A percentile compares a stretch with the other conserved stretches of the same genome.
Conservation (phyloP, 2,113 vertebrate genomes). For the Fukomys damarensis region DNA sequence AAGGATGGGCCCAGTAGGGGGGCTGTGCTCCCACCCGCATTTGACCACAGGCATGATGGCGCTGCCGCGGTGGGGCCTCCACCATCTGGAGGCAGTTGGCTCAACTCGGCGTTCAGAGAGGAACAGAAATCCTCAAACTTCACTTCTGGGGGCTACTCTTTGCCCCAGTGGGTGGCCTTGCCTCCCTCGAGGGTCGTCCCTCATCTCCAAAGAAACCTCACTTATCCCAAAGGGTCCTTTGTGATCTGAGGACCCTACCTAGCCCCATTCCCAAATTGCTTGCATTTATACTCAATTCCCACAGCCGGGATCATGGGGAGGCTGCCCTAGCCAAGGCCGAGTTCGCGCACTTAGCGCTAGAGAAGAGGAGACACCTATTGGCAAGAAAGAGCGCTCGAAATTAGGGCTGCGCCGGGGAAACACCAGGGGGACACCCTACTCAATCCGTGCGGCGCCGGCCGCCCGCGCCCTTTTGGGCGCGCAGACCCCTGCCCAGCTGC, state of each 20-base stretch:
- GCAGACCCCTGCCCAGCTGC: background rate
- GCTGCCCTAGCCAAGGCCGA: constrained; percentile 52
- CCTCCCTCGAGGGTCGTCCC: background rate
- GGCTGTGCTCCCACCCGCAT: background rate
- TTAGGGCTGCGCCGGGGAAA: constrained; percentile 80
- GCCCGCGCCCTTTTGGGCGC: background rate
- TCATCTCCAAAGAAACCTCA: background rate
- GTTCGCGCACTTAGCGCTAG: constrained; percentile 55
- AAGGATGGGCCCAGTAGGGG: background rate
- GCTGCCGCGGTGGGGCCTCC: background rate
- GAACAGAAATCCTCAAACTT: background rate
- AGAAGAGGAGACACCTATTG: constrained; percentile 87
- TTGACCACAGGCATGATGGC: background rate
- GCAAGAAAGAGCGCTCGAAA: constrained; percentile 76
- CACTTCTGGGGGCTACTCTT: background rate
- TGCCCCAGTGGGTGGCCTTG: background rate
- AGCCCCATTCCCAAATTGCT: background rate
- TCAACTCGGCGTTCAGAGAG: too few relatives aligned
- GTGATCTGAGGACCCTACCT: background rate
- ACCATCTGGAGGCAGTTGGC: background rate
- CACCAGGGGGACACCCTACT: constrained; percentile 82
- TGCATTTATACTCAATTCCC: background rate
- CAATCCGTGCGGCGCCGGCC: background rate
- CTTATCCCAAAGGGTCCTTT: background rate
- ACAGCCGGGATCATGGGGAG: background rate